A percentile compares a stretch with the other conserved stretches of the same genome.
Conservation (phyloP, 2,797 vertebrate species). For the Anas georgica region DNA sequence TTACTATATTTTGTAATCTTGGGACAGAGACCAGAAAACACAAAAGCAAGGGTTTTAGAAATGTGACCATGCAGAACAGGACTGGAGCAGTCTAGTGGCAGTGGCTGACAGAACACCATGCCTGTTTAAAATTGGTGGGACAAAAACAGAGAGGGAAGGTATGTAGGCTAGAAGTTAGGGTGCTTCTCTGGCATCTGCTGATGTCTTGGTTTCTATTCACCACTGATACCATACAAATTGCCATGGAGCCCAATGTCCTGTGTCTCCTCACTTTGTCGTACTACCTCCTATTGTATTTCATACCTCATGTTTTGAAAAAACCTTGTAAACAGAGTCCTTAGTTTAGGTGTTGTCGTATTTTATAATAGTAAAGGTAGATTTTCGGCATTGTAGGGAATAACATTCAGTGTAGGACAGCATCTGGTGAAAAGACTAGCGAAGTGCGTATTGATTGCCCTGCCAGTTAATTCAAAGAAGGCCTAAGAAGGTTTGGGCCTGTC, state of each 20-base stretch:
- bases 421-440: background rate
- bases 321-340: accelerated
- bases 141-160: background rate
- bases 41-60: background rate
- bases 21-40: background rate
- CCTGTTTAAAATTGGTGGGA: background rate
- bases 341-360: background rate
- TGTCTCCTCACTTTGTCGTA: background rate
- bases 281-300: background rate
- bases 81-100: background rate
- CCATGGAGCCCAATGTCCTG: accelerated
- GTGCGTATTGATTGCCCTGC: background rate
- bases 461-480: accelerated
- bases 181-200: background rate
- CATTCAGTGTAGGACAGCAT: background rate
- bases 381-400: background rate
- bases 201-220: background rate
- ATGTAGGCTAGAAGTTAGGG: background rate
- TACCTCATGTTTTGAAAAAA: background rate
- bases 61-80: background rate
- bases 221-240: background rate
- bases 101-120: background rate
- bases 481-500: background rate
- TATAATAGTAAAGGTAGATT: background rate
- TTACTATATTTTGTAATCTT: background rate